Conservation (phyloP, 2,113 vertebrate species). For the Sinocyclocheilus grahami region DNA sequence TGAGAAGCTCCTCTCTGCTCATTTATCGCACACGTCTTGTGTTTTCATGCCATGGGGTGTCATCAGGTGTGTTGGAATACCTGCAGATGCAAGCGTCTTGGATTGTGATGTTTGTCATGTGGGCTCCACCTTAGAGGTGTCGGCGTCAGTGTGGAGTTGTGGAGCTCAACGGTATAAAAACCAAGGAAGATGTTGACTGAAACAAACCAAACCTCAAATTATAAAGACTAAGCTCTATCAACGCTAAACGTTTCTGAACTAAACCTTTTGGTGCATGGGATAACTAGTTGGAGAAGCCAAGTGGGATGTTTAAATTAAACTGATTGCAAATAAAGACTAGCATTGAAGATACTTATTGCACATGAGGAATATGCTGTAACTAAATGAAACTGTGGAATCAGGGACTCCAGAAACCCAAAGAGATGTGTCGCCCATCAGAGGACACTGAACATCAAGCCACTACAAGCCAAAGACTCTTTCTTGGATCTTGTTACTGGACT, state of each 20-base stretch:
- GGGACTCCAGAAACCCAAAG: conserved; percentile 1
- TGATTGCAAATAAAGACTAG: neutral
- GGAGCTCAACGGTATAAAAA: neutral
- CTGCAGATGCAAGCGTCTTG: conserved; percentile 6
- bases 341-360: conserved; percentile 8
- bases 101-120: neutral
- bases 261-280: neutral
- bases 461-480: neutral
- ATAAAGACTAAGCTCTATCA: neutral
- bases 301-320: neutral
- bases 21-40: neutral
- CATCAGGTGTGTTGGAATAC: conserved; percentile 18
- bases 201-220: conserved; percentile 22
- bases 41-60: neutral
- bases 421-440: neutral
- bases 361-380: neutral
- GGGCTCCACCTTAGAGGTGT: neutral
- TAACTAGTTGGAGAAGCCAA: neutral
- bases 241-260: neutral
- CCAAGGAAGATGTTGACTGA: conserved; percentile 6
- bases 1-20: neutral
- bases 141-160: neutral
- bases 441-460: neutral
- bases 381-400: neutral
- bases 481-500: conserved; percentile 53